phyloP scores from a whole-genome alignment of 2,888 invertebrate species.

The Tuberolachnus salignus region DNA sequence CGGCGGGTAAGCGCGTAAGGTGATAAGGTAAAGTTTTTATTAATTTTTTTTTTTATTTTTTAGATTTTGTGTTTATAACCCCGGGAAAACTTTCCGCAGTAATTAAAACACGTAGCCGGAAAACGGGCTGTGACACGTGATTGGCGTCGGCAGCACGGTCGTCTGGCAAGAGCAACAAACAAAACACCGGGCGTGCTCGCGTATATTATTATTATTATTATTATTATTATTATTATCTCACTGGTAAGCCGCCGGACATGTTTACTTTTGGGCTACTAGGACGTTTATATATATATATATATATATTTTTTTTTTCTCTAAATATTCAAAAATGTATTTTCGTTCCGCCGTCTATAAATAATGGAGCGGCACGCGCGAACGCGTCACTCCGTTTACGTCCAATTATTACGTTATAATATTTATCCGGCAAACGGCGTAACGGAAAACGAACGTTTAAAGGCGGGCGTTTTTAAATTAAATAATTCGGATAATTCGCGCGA shows the following conservation, averaged over 20 bases:
- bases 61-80: no score
- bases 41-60: no score
- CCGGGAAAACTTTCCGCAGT: no score
- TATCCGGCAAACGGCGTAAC: no score
- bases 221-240: no score
- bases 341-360: constrained; percentile 45
- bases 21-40: no score
- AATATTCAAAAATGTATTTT: constrained; percentile 32
- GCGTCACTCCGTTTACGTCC: background rate
- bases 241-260: constrained; percentile 22
- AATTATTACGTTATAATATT: no score
- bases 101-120: no score
- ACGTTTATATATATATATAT: background rate
- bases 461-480: no score
- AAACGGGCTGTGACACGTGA: constrained; percentile 42
- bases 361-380: constrained; percentile 5
- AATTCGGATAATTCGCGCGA: no score
- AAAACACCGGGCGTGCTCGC: background rate
- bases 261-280: constrained; percentile 37
- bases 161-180: constrained; percentile 52
- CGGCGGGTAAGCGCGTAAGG: no score
- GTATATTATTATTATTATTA: background rate
- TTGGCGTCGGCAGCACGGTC: constrained; percentile 39
- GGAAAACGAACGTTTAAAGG: no score
- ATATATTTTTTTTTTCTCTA: background rate